These are phyloP conservation scores for Epinotia ramella DNA, from an alignment of 2,888 invertebrate species.

Conservation along the genomic window DNA sequence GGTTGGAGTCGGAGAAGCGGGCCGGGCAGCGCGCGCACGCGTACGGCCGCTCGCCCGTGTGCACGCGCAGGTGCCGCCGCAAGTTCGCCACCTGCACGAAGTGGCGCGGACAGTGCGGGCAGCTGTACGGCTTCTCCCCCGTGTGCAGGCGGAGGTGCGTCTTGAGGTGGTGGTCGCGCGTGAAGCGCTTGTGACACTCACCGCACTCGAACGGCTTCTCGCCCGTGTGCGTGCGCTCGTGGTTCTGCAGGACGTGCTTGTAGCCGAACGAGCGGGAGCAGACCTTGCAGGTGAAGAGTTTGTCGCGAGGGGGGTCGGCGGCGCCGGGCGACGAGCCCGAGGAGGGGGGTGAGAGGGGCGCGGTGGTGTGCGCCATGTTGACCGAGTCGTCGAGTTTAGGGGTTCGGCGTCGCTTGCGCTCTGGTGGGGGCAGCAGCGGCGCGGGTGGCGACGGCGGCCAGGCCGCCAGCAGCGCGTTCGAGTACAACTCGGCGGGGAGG, in stretches of 20 bases:
- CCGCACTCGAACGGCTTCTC: constrained; percentile 97
- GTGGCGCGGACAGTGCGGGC: constrained; percentile 95
- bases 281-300: constrained; percentile 94
- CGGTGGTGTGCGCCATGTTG: constrained; percentile 65
- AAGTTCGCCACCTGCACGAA: constrained; percentile 98
- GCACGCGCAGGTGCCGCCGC: constrained; percentile 94
- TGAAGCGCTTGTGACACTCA: constrained; percentile 96
- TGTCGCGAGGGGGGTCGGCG: constrained; percentile 87
- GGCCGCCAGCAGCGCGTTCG: constrained; percentile 86
- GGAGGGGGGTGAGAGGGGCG: constrained; percentile 73
- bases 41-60: constrained; percentile 96
- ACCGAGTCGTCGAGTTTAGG: constrained; percentile 76
- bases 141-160: constrained; percentile 97
- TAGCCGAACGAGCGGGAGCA: constrained; percentile 96
- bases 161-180: constrained; percentile 96
- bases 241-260: constrained; percentile 97
- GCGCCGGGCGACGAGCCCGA: constrained; percentile 83
- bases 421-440: constrained; percentile 81
- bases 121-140: constrained; percentile 96
- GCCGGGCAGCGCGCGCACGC: constrained; percentile 94
- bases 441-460: constrained; percentile 85
- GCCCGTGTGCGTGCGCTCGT: constrained; percentile 97
- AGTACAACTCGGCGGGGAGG: constrained; percentile 87
- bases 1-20: constrained; percentile 96
- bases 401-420: constrained; percentile 78